Conservation (phyloP, 2,113 vertebrate species). For the Panthera uncia region DNA sequence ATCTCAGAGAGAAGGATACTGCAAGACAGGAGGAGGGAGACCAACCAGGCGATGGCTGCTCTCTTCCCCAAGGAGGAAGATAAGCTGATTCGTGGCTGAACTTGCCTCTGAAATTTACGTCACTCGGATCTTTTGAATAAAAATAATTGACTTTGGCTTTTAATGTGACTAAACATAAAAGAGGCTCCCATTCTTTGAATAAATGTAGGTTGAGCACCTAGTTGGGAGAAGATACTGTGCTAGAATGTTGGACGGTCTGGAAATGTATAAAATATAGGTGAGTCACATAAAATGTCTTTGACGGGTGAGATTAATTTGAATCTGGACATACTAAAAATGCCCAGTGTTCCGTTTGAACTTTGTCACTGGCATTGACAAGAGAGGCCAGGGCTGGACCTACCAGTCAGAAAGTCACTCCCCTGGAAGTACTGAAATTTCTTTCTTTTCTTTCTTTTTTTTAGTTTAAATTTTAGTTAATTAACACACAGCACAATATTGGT, state of each 20-base stretch:
- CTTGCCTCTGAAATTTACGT: not conserved
- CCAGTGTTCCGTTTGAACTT: not conserved
- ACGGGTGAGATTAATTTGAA: not conserved
- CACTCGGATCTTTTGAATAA: not conserved
- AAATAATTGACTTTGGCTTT: not conserved
- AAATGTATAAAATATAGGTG: not conserved
- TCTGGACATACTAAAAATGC: not conserved
- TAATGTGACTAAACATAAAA: not conserved
- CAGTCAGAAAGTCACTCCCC: not conserved
- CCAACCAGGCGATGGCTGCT: not conserved
- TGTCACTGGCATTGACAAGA: constrained; percentile 3
- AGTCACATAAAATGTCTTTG: not conserved
- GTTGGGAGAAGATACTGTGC: not conserved
- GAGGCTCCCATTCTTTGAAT: not conserved
- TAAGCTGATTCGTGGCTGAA: not conserved
- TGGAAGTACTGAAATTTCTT: not conserved
- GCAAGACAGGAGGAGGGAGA: not conserved
- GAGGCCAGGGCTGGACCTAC: not conserved
- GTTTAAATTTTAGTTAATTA: no score
- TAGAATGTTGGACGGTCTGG: not conserved
- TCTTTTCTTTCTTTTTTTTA: no score
- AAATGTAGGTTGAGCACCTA: not conserved
- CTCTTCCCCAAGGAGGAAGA: not conserved
- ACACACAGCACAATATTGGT: no score
- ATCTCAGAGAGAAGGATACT: not conserved